Evolutionary conservation across 2,797 vertebrate genomes (phyloP), one percentile per base, ranked within the genome.

Genomic region (Pelodytes ibericus): DNA sequence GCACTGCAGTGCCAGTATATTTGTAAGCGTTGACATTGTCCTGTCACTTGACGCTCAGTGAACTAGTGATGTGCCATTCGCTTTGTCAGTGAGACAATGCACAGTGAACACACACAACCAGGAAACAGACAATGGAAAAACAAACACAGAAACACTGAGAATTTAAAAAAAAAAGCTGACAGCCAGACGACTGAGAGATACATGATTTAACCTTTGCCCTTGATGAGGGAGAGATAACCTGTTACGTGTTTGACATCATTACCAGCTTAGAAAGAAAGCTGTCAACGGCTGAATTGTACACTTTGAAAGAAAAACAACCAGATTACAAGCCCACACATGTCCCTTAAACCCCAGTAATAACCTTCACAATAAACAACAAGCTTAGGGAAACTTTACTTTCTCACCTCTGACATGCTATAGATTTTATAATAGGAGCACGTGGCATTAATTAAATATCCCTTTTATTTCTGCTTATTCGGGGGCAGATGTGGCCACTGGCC

Each of bases 291-390:
- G 11, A 76, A 63, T 56, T 63, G 59, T 47, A 63, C 31, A 63
- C 18, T 44, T n/a, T 29, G 15, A 69, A 69, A 36, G 13, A 20
- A 7, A 11, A 56, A 26, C 41, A 53, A 61, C 11, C 24, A 75
- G 44, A 39, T 9, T 26, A n/a, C 74, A 71, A 29, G 74, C 36
- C 67, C 60, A 39, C 49, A 64, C 74, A 76, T 31, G 74, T 36
- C 5, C 4, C 27, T 33, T 13, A 22, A 53, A 47, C 58, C 24
- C 24, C 3, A 53, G 11, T 66, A 47, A 65, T 29, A 65, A 47
- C 39, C 49, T 16, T 3, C 41, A 13, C 41, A 44, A 44, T 5
- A 36, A 13, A n/a, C n/a, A 44, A 44, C 13, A 44, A 16, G 41
- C 41, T 2, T 1, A 6, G n/a, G n/a, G n/a, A n/a, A n/a, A n/a